Base-by-base conservation (phyloP, 2,797 vertebrate genomes). In the Sebastes dallii region DNA sequence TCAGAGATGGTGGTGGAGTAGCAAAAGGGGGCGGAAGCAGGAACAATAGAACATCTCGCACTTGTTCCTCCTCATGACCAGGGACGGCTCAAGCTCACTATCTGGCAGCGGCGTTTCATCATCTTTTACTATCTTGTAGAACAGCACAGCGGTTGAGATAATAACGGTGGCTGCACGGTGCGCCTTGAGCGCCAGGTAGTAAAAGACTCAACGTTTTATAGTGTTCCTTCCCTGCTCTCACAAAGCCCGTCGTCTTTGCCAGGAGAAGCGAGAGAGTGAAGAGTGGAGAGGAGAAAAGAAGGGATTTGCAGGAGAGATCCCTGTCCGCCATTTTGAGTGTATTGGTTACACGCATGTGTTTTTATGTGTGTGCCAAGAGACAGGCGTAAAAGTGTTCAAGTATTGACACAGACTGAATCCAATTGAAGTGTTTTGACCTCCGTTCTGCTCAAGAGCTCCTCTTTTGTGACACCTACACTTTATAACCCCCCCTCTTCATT, bases 51-150 rank as follows among this genome's bases (percentile, higher is more conserved):
- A 77, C 20, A 83, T 70, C 67, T 78, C 34, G 6, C 62, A 27
- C 66, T 76, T 52, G 50, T 52, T 70, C 61, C 46, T 34, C 77
- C 61, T 39, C 67, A 34, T 27, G 81, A 80, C 70, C 65, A 56
- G 61, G 76, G 56, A 75, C 70, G 46, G 75, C 39, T 65, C 72
- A 36, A 36, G 75, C 77, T 80, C 62, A 39, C 64, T 75, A 39
- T 69, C 52, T 66, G 65, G 62, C 82, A 60, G 42, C 22, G 22
- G 50, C 29, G 71, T 91, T 94, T 93, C 85, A 92, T 93, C 92
- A 89, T 92, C 77, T 91, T 92, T 93, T 91, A 92, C 87, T 85
- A 75, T 91, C 92, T 90, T 93, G 93, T 94, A 90, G 86, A 89
- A 92, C 91, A 92, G 91, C 85, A 64, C 85, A 85, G 88, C 13